A percentile compares a stretch with the other conserved stretches of the same genome.
phyloP scores from a whole-genome alignment of 2,888 invertebrate genomes.

The Torymus auratus region DNA sequence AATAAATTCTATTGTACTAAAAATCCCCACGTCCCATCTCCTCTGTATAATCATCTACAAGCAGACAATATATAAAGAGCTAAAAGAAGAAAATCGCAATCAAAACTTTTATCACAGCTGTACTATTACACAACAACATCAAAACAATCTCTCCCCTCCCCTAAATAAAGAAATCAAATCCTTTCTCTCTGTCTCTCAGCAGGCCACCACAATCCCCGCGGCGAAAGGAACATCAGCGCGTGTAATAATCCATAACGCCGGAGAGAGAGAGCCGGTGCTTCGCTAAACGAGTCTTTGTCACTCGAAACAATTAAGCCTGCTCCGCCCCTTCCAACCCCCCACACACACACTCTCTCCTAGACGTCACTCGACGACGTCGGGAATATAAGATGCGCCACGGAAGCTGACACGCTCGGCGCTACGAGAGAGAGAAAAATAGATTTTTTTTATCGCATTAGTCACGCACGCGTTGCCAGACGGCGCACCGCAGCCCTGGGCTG shows the following conservation, averaged over 20 bases:
- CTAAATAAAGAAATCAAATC: too few relatives aligned
- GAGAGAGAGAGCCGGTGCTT: background rate
- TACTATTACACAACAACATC: too few relatives aligned
- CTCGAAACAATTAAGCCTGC: slow-evolving; percentile 40
- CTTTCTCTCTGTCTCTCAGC: too few relatives aligned
- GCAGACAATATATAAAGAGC: too few relatives aligned
- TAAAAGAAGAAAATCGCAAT: too few relatives aligned
- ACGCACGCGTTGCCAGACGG: slow-evolving; percentile 73
- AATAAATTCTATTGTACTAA: too few relatives aligned
- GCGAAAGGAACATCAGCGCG: background rate
- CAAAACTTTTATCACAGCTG: too few relatives aligned
- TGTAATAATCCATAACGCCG: background rate
- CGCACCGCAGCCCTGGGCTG: slow-evolving; percentile 17
- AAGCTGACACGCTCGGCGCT: background rate
- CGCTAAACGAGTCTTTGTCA: slow-evolving; percentile 33
- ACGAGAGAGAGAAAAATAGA: slow-evolving; percentile 52
- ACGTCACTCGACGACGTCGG: slow-evolving; percentile 21
- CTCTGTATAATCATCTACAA: too few relatives aligned
- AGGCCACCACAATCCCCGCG: background rate
- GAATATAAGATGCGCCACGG: slow-evolving; percentile 20
- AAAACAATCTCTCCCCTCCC: too few relatives aligned
- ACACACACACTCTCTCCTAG: background rate
- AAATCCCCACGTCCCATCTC: too few relatives aligned
- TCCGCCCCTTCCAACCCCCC: too few relatives aligned
- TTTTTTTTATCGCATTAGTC: slow-evolving; percentile 73